Evolutionary conservation across 2,888 invertebrate genomes (phyloP).

Genomic region (Spisula subtruncata): DNA sequence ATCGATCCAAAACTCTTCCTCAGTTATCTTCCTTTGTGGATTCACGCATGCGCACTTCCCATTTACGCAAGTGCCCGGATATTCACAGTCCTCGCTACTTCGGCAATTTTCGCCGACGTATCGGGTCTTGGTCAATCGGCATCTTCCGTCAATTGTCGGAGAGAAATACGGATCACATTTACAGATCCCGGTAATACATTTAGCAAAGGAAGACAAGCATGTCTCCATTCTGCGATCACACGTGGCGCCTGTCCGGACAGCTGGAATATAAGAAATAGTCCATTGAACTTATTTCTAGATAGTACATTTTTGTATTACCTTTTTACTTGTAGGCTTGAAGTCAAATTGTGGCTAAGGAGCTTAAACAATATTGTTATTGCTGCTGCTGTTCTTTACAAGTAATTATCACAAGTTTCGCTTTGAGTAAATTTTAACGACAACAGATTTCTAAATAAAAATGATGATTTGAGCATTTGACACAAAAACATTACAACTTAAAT

Average conservation of each 20-base stretch:
- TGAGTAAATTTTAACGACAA: no score
- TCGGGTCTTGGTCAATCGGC: slow-evolving; percentile 65
- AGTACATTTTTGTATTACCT: no score
- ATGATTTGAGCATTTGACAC: no score
- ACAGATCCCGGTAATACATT: slow-evolving; percentile 72
- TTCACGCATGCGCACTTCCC: slow-evolving; percentile 72
- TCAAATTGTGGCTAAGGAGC: no score
- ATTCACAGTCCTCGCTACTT: slow-evolving; percentile 68
- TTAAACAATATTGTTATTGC: no score
- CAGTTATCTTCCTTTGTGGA: slow-evolving; percentile 68
- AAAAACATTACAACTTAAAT: no score
- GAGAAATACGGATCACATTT: slow-evolving; percentile 67
- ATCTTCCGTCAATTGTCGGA: slow-evolving; percentile 75
- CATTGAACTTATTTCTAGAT: no score
- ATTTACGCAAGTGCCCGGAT: slow-evolving; percentile 70
- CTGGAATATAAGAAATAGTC: slow-evolving; percentile 27
- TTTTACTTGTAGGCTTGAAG: no score
- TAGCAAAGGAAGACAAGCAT: slow-evolving; percentile 74
- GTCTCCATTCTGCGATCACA: slow-evolving; percentile 68
- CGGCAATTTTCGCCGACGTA: slow-evolving; percentile 66
- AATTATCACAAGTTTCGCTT: no score
- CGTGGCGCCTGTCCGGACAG: slow-evolving; percentile 62
- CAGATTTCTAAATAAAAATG: no score
- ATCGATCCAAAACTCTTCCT: slow-evolving; percentile 76
- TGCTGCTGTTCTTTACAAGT: no score